Evolutionary conservation across 2,888 invertebrate genomes (phyloP).

Genomic region (Helleia helle): DNA sequence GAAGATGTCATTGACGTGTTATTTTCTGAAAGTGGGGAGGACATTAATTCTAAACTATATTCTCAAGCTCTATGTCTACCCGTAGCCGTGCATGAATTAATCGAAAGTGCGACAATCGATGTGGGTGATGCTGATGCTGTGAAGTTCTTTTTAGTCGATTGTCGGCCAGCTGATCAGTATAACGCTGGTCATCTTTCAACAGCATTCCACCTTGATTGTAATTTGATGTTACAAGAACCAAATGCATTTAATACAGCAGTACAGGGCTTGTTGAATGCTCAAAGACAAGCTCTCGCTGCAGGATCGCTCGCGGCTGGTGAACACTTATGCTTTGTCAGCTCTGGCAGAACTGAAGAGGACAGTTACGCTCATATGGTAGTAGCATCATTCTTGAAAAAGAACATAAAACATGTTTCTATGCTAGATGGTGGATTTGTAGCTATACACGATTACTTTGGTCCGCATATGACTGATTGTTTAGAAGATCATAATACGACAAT

Average conservation of each 20-base stretch:
- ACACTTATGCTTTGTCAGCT: constrained; percentile 94
- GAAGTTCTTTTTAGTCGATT: constrained; percentile 96
- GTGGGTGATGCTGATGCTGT: constrained; percentile 76
- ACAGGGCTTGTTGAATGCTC: constrained; percentile 91
- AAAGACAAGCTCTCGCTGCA: constrained; percentile 88
- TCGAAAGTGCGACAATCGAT: constrained; percentile 3
- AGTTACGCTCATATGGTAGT: constrained; percentile 99
- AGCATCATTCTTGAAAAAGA: constrained; percentile 95
- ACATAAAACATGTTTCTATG: constrained; percentile 93
- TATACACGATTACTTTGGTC: constrained; percentile 87
- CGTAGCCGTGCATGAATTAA: constrained; percentile 5
- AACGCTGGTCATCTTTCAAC: constrained; percentile 97
- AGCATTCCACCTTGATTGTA: constrained; percentile 98
- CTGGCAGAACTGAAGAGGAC: constrained; percentile 94
- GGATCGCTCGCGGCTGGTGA: constrained; percentile 91
- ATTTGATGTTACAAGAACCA: constrained; percentile 97
- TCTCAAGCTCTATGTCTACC: constrained; percentile 6
- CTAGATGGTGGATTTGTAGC: constrained; percentile 92
- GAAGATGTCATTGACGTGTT: constrained; percentile 81
- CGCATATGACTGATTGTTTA: constrained; percentile 85
- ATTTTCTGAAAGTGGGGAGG: constrained; percentile 7
- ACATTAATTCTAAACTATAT: constrained; percentile 6
- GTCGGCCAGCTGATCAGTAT: constrained; percentile 96
- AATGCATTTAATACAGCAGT: constrained; percentile 95
- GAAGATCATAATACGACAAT: constrained; percentile 87